These are phyloP conservation scores for Brachyptera putata DNA, from an alignment of 2,888 invertebrate genomes.

Conservation along the genomic window DNA sequence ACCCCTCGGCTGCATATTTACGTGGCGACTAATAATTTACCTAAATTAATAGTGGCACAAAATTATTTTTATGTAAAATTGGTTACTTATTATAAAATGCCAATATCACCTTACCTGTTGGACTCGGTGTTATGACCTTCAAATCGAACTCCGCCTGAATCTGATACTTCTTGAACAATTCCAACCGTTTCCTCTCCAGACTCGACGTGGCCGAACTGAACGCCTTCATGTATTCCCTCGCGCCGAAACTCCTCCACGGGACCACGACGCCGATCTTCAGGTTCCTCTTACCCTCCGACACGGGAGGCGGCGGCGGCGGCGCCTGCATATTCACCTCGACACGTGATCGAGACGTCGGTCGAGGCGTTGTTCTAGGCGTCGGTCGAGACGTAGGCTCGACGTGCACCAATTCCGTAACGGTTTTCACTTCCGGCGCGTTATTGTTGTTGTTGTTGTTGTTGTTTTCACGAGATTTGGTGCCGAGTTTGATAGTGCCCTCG, in stretches of 20 bases:
- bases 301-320: no score
- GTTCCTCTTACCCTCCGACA: conserved; percentile 41
- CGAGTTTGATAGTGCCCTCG: conserved; percentile 18
- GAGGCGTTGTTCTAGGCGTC: neutral
- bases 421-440: neutral
- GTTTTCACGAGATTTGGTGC: conserved; percentile 15
- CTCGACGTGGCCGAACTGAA: conserved; percentile 62
- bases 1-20: no score
- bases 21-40: no score
- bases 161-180: conserved; percentile 64
- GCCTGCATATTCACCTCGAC: neutral
- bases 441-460: neutral
- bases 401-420: neutral
- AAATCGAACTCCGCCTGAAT: conserved; percentile 64
- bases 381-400: neutral
- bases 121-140: conserved; percentile 71
- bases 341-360: neutral
- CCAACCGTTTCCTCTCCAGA: conserved; percentile 60
- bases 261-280: conserved; percentile 43
- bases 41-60: no score
- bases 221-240: conserved; percentile 67
- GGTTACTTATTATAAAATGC: no score
- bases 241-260: conserved; percentile 41
- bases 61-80: no score
- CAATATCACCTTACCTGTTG: conserved; percentile 61